Conservation (phyloP, 2,113 vertebrate genomes). For the Silurus glanis region DNA sequence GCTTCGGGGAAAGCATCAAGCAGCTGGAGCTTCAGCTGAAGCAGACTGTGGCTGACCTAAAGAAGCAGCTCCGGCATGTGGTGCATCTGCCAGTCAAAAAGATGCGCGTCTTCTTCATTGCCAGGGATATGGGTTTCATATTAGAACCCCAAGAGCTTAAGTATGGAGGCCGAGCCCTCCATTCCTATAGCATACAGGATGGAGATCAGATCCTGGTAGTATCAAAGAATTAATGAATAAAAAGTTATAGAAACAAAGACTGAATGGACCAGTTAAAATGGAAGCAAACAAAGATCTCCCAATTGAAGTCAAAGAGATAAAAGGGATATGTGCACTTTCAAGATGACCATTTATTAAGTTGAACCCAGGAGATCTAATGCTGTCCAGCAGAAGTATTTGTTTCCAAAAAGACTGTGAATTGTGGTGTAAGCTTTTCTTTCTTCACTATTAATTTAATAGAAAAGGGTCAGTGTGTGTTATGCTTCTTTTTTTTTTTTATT, state of each 20-base stretch:
- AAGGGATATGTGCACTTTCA: not conserved
- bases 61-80: conserved; percentile 83
- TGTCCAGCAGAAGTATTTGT: not conserved
- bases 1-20: conserved; percentile 85
- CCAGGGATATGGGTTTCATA: conserved; percentile 78
- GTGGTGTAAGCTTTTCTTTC: not conserved
- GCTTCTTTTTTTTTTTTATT: not conserved
- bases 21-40: conserved; percentile 85
- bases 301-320: conserved; percentile 9
- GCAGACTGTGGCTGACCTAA: conserved; percentile 91
- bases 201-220: conserved; percentile 93
- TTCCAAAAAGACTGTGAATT: not conserved
- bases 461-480: not conserved
- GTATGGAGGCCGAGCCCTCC: conserved; percentile 83
- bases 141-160: conserved; percentile 91
- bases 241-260: not conserved
- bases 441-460: not conserved
- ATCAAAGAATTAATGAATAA: conserved; percentile 80
- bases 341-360: not conserved
- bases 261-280: not conserved
- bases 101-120: conserved; percentile 89
- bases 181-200: conserved; percentile 91
- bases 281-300: not conserved
- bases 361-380: not conserved
- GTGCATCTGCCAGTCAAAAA: conserved; percentile 85